Evolutionary conservation across 2,113 vertebrate genomes (phyloP), one percentile per base, ranked within the genome.

Genomic region (Ptilorrhoa leucosticta): DNA sequence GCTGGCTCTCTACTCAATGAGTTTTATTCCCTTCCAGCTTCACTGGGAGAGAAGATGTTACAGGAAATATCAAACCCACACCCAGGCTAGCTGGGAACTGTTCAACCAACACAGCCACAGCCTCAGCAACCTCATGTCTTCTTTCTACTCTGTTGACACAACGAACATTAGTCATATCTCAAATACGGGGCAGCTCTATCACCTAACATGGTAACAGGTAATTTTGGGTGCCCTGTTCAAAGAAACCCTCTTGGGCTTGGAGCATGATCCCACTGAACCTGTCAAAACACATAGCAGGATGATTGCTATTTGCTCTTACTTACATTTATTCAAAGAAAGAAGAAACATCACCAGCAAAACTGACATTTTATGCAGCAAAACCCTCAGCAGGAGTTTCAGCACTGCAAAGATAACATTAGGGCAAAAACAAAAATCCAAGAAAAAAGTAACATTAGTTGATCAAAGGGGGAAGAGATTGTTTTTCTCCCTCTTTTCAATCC

Each of bases 81-180:
- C 2, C 1, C 51, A 19, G 42, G 6, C 39, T 57, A 21, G n/a
- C 48, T 50, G 3, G 42, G 57, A 76, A 7, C 31, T 44, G 28
- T 65, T 83, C 63, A 31, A 11, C 58, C 58, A 53, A 58, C 5
- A 47, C 35, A 45, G 11, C 13, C 15, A 66, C 28, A 57, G 56
- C 76, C 61, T 35, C 63, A n/a, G 30, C 30, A 31, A 27, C 2
- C 35, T 79, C 65, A 30, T 58, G 14, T n/a, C 17, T 53, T 64
- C 68, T 54, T 57, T 40, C 42, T 24, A 4, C 13, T 35, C 53
- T 47, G 4, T 18, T 37, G 20, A 40, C 51, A 33, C 40, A 47
- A 33, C 0, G 0, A 30, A 21, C 15, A 2, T 16, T 1, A 19
- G 14, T 30, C 51, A 4, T 2, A 10, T 15, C 48, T 80, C 72